These are phyloP conservation scores for Drosophila littoralis DNA, from an alignment of 1,140 invertebrate species.

Conservation along the genomic window DNA sequence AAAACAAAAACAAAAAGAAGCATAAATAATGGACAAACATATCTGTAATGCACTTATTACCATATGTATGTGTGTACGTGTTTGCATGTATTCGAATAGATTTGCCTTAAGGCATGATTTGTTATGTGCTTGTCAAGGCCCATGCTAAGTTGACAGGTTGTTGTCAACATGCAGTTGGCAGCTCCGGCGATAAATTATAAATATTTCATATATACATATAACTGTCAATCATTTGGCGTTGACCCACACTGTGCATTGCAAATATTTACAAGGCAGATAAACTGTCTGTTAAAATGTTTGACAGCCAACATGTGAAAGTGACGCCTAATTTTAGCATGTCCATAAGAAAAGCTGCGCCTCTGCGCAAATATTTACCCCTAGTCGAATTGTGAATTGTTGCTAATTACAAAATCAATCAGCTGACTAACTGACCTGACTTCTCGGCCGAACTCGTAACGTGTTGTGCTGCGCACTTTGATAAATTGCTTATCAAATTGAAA, in stretches of 20 bases:
- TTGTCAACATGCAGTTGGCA: background rate
- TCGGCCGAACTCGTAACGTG: background rate
- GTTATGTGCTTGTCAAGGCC: background rate
- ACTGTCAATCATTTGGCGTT: background rate
- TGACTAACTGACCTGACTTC: background rate
- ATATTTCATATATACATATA: background rate
- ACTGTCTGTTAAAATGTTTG: no score
- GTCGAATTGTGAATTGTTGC: background rate
- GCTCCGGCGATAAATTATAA: background rate
- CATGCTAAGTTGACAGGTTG: background rate
- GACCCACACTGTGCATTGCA: background rate
- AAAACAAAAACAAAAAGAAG: background rate
- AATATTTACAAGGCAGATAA: background rate
- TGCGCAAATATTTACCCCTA: background rate
- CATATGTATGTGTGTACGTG: conserved; percentile 23
- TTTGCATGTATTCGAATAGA: background rate
- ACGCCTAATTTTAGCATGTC: conserved; percentile 1
- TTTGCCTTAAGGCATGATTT: background rate
- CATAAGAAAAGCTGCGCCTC: background rate
- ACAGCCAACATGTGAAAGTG: background rate
- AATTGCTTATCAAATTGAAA: background rate
- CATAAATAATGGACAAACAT: conserved; percentile 43
- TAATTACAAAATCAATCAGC: background rate
- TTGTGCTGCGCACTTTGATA: conserved; percentile 8
- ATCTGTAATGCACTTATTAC: conserved; percentile 40